Conservation (phyloP, 2,888 invertebrate species). For the Alcis repandata region DNA sequence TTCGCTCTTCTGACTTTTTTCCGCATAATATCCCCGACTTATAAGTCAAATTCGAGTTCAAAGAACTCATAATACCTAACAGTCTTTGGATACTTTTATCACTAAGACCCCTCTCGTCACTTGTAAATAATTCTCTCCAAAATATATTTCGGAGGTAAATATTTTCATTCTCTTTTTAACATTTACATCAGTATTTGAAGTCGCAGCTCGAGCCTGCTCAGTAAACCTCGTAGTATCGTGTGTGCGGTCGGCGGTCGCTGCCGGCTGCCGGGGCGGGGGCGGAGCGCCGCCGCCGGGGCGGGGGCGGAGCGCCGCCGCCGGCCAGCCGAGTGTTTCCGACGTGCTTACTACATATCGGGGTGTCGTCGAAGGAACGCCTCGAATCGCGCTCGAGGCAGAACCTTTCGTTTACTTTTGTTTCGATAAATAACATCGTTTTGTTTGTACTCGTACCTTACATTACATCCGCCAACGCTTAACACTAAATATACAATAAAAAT, state of each 20-base stretch:
- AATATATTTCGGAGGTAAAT: slow-evolving; percentile 84
- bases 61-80: slow-evolving; percentile 83
- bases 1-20: slow-evolving; percentile 77
- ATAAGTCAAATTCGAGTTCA: slow-evolving; percentile 79
- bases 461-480: slow-evolving; percentile 74
- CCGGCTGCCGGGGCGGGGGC: slow-evolving; percentile 12
- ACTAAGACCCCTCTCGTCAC: slow-evolving; percentile 82
- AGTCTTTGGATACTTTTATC: slow-evolving; percentile 86
- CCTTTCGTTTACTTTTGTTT: slow-evolving; percentile 42
- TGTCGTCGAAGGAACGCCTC: slow-evolving; percentile 1
- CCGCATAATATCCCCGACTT: slow-evolving; percentile 78
- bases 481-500: slow-evolving; percentile 85
- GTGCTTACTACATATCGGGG: slow-evolving; percentile 45
- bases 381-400: slow-evolving; percentile 5
- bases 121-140: slow-evolving; percentile 86
- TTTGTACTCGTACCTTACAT: slow-evolving; percentile 79
- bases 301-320: no score
- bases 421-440: slow-evolving; percentile 75
- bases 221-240: slow-evolving; percentile 62
- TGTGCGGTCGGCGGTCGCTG: slow-evolving; percentile 29
- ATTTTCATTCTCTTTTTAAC: slow-evolving; percentile 68
- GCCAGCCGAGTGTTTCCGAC: no score
- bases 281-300: slow-evolving; percentile 5
- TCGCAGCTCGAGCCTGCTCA: slow-evolving; percentile 64
- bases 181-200: slow-evolving; percentile 70